Conservation (phyloP, 1,140 invertebrate genomes). For the Manduca sexta region DNA sequence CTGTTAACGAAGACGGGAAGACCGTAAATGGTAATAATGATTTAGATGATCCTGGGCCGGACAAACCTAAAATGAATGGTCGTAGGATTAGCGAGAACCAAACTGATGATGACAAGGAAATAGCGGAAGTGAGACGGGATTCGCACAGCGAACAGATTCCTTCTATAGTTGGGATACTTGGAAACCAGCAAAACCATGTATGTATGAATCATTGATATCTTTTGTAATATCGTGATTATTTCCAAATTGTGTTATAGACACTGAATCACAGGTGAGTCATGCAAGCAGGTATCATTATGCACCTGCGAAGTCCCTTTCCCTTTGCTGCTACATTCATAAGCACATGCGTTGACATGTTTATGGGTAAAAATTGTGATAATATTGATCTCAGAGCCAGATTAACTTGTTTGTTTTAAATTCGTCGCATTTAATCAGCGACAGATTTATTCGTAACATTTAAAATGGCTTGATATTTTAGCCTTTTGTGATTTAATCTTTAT, state of each 20-base stretch:
- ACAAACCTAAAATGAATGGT: constrained; percentile 15
- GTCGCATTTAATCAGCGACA: too few relatives aligned
- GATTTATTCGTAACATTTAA: too few relatives aligned
- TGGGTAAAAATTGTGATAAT: background rate
- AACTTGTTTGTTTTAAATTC: too few relatives aligned
- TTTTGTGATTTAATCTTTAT: too few relatives aligned
- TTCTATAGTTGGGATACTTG: constrained; percentile 67
- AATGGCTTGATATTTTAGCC: too few relatives aligned
- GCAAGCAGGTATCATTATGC: background rate
- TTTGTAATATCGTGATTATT: background rate
- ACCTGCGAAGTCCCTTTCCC: constrained; percentile 10
- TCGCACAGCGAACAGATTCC: constrained; percentile 50
- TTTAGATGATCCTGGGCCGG: background rate
- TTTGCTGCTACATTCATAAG: background rate
- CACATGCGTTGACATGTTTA: background rate
- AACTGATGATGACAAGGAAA: constrained; percentile 10
- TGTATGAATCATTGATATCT: constrained; percentile 25
- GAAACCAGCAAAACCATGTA: constrained; percentile 68
- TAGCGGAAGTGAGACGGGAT: constrained; percentile 33
- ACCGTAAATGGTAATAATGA: constrained; percentile 15
- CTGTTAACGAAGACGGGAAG: constrained; percentile 41
- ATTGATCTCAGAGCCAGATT: too few relatives aligned
- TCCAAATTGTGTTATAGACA: background rate
- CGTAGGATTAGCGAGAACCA: constrained; percentile 17
- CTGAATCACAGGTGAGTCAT: constrained; percentile 13